A percentile compares a stretch with the other conserved stretches of the same genome.
phyloP scores from a whole-genome alignment of 2,797 vertebrate species.

The Danio albolineatus region DNA sequence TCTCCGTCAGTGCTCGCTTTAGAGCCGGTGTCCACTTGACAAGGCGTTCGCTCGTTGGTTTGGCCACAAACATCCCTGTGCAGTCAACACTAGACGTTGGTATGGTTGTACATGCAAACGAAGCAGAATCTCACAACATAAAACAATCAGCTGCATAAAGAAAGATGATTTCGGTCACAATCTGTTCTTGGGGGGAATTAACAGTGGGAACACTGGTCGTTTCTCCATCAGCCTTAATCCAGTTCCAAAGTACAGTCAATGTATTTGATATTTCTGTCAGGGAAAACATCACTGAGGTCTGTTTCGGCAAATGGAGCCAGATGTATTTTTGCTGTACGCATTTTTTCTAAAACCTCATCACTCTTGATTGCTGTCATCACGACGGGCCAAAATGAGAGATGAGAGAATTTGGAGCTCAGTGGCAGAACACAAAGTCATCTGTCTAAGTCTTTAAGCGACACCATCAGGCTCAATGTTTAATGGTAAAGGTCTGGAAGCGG shows the following conservation, averaged over 20 bases:
- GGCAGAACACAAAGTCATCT: slow-evolving; percentile 51
- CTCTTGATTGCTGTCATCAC: slow-evolving; percentile 47
- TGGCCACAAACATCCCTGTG: slow-evolving; percentile 61
- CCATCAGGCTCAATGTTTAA: slow-evolving; percentile 67
- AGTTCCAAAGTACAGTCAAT: slow-evolving; percentile 23
- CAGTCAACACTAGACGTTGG: slow-evolving; percentile 65
- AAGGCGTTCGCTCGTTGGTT: slow-evolving; percentile 60
- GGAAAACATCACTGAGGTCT: slow-evolving; percentile 28
- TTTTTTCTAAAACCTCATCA: slow-evolving; percentile 33
- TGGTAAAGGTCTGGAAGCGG: slow-evolving; percentile 68
- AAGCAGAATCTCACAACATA: neutral
- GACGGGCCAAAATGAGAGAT: slow-evolving; percentile 32
- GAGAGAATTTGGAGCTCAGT: slow-evolving; percentile 42
- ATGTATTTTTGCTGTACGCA: slow-evolving; percentile 25
- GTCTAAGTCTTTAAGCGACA: slow-evolving; percentile 70
- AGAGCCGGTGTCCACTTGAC: slow-evolving; percentile 66
- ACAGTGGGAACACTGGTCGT: slow-evolving; percentile 2
- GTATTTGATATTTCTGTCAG: slow-evolving; percentile 25
- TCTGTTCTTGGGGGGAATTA: neutral
- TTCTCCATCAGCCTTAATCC: too few relatives aligned
- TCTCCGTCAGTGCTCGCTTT: slow-evolving; percentile 58
- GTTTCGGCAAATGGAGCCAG: slow-evolving; percentile 23
- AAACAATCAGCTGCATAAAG: neutral
- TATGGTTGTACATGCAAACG: slow-evolving; percentile 3
- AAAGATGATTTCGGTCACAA: slow-evolving; percentile 10